Evolutionary conservation across 2,797 vertebrate genomes (phyloP).

Genomic region (Cetoscarus ocellatus): DNA sequence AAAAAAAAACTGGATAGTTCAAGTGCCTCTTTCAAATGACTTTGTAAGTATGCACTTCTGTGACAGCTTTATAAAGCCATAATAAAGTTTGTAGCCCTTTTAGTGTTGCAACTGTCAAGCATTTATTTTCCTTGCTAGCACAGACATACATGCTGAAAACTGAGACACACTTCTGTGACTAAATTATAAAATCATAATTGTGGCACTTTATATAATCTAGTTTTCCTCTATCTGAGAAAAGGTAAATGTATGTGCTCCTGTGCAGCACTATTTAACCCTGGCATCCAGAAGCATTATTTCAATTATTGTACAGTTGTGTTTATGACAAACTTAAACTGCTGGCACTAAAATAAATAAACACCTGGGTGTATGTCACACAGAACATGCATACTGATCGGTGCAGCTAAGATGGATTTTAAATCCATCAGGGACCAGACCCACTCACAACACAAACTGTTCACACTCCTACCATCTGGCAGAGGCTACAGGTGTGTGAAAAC

Average conservation of each 20-base stretch:
- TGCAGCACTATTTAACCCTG: conserved; percentile 14
- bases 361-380: conserved; percentile 3
- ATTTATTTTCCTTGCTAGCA: background rate
- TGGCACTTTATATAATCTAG: conserved; percentile 24
- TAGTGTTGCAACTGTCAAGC: background rate
- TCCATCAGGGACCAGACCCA: too few relatives aligned
- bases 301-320: conserved; percentile 32
- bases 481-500: too few relatives aligned
- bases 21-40: too few relatives aligned
- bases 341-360: conserved; percentile 48
- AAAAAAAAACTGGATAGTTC: too few relatives aligned
- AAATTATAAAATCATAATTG: conserved; percentile 35
- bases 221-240: conserved; percentile 22
- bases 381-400: background rate
- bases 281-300: conserved; percentile 16
- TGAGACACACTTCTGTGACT: conserved; percentile 11
- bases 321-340: conserved; percentile 46
- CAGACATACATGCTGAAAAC: conserved; percentile 14
- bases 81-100: background rate
- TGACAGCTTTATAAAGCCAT: conserved; percentile 20
- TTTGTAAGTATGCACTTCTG: background rate
- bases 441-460: too few relatives aligned
- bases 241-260: conserved; percentile 8
- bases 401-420: conserved; percentile 3
- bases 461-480: too few relatives aligned